Evolutionary conservation across 2,797 vertebrate genomes (phyloP), one percentile per base, ranked within the genome.

Genomic region (Macropus fuliginosus): DNA sequence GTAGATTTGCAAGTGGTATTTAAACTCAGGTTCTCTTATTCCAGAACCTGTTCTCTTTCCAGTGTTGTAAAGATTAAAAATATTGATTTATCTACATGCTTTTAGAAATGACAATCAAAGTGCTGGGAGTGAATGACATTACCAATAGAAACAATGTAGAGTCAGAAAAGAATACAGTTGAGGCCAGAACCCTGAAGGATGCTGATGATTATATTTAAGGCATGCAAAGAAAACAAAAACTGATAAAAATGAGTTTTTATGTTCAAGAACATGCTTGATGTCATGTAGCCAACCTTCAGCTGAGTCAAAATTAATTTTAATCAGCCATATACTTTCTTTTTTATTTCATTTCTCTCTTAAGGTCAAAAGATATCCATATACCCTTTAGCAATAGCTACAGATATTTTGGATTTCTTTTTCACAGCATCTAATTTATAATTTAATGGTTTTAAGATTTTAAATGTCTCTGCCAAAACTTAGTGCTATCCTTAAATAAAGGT

Each of bases 261-360:
- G 90, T 52, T 31, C 56, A 91, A 24, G 74, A 81, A 81, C 9
- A 0, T 81, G 21, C 66, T n/a, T 29, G 55, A 94, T 91, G 66
- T 52, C 29, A 66, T 34, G 93, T 55, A 92, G 5, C 34, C 54
- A 93, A 94, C 94, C 9, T 54, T 29, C 93, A 94, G 13, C 57
- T 81, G 92, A 95, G 94, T 95, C 91, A 95, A 93, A 95, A 94
- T 56, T 91, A 92, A 56, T 46, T 59, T 52, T 81, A 92, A n/a
- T 95, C 10, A 62, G 12, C 1, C 90, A 92, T 96, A 91, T 95
- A 54, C 55, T 95, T 95, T 97, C 90, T 96, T 94, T 89, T 12
- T 94, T 55, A 94, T 74, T 96, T 62, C 11, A 31, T 8, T 81
- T 14, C 40, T 46, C 21, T 27, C 18, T 81, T 46, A 46, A 81